A percentile compares a stretch with the other conserved stretches of the same genome.
Evolutionary conservation across 2,797 vertebrate species (phyloP).

Genomic region (Vespertilio murinus): DNA sequence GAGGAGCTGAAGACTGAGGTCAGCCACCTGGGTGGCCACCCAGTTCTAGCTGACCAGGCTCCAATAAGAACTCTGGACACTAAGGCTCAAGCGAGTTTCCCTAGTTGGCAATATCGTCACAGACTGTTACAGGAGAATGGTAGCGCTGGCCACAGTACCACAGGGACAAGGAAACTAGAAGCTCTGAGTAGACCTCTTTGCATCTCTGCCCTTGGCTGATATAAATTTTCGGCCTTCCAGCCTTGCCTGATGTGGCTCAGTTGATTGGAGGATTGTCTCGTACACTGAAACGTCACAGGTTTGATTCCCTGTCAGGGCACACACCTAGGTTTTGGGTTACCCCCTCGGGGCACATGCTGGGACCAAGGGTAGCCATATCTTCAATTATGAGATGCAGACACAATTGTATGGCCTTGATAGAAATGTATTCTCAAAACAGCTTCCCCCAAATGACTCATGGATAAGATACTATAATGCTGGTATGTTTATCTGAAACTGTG

Average conservation of each 20-base stretch:
- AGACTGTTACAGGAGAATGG: accelerated
- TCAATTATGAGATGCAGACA: neutral
- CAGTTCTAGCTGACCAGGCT: no score
- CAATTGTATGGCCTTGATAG: neutral
- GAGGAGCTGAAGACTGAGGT: neutral
- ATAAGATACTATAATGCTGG: neutral
- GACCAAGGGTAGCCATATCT: neutral
- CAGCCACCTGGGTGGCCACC: neutral
- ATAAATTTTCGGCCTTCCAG: neutral
- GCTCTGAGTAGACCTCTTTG: accelerated
- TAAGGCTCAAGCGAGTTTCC: neutral
- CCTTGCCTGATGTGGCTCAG: neutral
- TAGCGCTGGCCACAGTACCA: accelerated
- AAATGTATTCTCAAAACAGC: neutral
- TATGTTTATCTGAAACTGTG: neutral
- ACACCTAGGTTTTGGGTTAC: neutral
- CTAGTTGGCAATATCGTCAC: neutral
- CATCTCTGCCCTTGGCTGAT: neutral
- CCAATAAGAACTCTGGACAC: neutral
- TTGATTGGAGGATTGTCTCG: neutral
- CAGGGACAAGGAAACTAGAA: accelerated
- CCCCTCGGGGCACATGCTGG: neutral
- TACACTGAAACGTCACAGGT: neutral
- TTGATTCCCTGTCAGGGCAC: neutral
- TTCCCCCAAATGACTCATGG: neutral